These are phyloP conservation scores for Azemiops feae DNA, from an alignment of 2,113 vertebrate species.

Conservation along the genomic window DNA sequence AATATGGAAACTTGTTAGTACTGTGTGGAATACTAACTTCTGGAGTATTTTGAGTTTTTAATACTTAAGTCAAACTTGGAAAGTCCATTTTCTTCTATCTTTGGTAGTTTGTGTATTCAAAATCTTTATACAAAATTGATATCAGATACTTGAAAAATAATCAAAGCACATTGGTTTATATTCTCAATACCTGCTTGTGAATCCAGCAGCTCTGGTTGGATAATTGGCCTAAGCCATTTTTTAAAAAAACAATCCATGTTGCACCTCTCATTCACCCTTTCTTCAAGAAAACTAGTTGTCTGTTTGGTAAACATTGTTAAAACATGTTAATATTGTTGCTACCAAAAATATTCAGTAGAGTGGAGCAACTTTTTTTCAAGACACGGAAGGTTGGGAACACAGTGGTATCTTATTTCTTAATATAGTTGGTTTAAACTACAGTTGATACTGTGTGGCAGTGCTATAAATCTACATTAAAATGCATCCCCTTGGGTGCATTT, in stretches of 20 bases:
- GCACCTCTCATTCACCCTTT: constrained; percentile 36
- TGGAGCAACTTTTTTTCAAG: constrained; percentile 24
- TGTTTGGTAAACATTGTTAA: constrained; percentile 54
- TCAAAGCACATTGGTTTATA: constrained; percentile 67
- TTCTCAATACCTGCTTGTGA: constrained; percentile 36
- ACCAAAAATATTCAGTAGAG: constrained; percentile 26
- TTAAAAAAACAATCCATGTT: constrained; percentile 35
- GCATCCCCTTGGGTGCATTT: accelerated
- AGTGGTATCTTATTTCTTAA: constrained; percentile 23
- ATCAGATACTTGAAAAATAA: constrained; percentile 67
- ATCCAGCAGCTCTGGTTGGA: constrained; percentile 41
- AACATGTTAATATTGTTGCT: constrained; percentile 39
- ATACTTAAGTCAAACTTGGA: constrained; percentile 63
- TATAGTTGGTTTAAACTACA: neutral
- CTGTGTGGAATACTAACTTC: constrained; percentile 63
- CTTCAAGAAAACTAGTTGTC: constrained; percentile 51
- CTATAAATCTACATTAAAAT: neutral
- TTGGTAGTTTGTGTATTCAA: constrained; percentile 61
- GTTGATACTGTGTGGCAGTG: constrained; percentile 13
- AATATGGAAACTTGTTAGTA: constrained; percentile 62
- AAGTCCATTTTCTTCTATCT: constrained; percentile 56
- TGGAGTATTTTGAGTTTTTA: constrained; percentile 63
- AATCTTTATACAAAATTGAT: constrained; percentile 62
- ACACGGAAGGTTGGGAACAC: constrained; percentile 18
- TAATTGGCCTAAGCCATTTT: constrained; percentile 35